Evolutionary conservation across 2,888 invertebrate genomes (phyloP).

Genomic region (Pterostichus niger): DNA sequence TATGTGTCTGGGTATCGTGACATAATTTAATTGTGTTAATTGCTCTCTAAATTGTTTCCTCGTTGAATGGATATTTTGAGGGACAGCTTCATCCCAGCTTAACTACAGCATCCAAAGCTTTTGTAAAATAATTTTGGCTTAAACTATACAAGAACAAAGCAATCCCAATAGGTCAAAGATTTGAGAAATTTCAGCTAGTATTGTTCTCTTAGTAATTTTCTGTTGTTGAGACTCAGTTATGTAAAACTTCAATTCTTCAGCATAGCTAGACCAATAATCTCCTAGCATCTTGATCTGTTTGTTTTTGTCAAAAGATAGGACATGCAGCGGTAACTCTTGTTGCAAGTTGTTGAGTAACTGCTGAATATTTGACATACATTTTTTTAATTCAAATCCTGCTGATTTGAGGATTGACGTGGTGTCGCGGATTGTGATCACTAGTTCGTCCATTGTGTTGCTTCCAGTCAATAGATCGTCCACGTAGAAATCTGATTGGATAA

Average conservation of each 20-base stretch:
- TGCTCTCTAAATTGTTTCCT: conserved; percentile 35
- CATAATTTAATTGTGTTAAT: conserved; percentile 7
- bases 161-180: conserved; percentile 47
- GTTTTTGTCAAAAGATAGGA: conserved; percentile 50
- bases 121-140: conserved; percentile 58
- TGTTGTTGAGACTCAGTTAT: background rate
- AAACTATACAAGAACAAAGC: conserved; percentile 21
- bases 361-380: conserved; percentile 61
- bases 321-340: background rate
- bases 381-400: conserved; percentile 56
- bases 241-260: background rate
- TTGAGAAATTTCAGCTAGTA: conserved; percentile 51
- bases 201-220: conserved; percentile 44
- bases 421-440: conserved; percentile 28
- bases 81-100: conserved; percentile 63
- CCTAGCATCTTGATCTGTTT: conserved; percentile 57
- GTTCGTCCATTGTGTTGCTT: background rate
- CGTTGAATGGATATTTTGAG: conserved; percentile 28
- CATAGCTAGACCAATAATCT: conserved; percentile 71
- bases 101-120: conserved; percentile 49
- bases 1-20: conserved; percentile 51
- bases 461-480: conserved; percentile 58
- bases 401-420: conserved; percentile 42
- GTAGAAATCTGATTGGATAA: conserved; percentile 37
- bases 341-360: conserved; percentile 45